Conservation (phyloP, 2,797 vertebrate species). For the Darevskia mixta region DNA sequence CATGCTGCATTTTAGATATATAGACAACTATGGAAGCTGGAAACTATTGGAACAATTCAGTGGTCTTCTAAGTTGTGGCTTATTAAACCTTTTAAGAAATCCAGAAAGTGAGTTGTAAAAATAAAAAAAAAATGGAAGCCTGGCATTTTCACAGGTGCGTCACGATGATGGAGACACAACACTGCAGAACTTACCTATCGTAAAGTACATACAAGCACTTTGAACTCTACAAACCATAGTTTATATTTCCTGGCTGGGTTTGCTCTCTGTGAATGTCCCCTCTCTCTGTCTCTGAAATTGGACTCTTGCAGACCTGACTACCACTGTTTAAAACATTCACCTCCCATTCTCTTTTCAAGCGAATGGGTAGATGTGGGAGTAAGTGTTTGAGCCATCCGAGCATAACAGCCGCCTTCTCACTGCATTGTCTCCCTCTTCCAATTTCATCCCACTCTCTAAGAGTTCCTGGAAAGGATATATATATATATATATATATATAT, state of each 20-base stretch:
- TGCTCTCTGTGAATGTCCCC: not conserved
- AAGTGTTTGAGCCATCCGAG: not conserved
- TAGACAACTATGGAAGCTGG: slow-evolving; percentile 18
- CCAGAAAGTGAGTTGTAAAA: slow-evolving; percentile 22
- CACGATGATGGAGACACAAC: slow-evolving; percentile 36
- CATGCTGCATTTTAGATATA: slow-evolving; percentile 18
- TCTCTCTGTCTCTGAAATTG: too few relatives aligned
- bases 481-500: too few relatives aligned
- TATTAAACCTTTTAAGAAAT: slow-evolving; percentile 48
- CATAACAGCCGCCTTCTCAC: not conserved
- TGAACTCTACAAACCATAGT: slow-evolving; percentile 35
- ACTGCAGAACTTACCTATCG: slow-evolving; percentile 30
- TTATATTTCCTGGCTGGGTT: not conserved
- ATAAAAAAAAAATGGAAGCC: not conserved
- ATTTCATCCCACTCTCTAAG: not conserved
- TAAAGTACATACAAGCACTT: slow-evolving; percentile 34
- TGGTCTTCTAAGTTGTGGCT: slow-evolving; percentile 67
- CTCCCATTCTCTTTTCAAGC: too few relatives aligned
- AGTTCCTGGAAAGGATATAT: not conserved
- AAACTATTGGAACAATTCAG: slow-evolving; percentile 32
- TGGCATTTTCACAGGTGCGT: slow-evolving; percentile 18
- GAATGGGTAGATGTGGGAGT: not conserved
- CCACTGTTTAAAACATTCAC: not conserved
- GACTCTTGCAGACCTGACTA: not conserved
- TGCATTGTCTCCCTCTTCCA: not conserved